Percentiles rank a stretch among this genome's conserved stretches.
These are phyloP conservation scores for Prosopocoilus inquinatus DNA, from an alignment of 2,888 invertebrate genomes.

Conservation along the genomic window DNA sequence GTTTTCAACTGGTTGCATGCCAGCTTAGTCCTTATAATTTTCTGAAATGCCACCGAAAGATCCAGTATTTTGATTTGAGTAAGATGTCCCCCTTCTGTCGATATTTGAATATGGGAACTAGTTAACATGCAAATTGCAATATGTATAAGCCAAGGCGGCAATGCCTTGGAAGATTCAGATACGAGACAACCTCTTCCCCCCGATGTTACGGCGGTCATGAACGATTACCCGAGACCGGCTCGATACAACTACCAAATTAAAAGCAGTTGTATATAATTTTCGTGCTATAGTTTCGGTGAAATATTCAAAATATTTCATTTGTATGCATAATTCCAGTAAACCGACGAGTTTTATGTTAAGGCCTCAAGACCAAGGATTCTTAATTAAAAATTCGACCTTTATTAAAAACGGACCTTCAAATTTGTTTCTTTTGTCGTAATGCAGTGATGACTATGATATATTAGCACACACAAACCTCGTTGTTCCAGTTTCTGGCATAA, in stretches of 20 bases:
- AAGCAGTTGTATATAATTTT: not conserved
- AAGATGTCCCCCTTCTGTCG: constrained; percentile 39
- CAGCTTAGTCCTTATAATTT: not conserved
- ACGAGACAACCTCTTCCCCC: constrained; percentile 4
- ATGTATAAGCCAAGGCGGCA: constrained; percentile 41
- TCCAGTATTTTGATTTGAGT: constrained; percentile 4
- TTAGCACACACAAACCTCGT: too few species aligned
- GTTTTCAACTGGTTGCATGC: too few species aligned
- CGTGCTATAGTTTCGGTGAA: too few species aligned
- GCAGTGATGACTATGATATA: too few species aligned
- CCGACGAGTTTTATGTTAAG: too few species aligned
- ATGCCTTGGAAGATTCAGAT: constrained; percentile 32
- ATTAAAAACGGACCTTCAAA: too few species aligned
- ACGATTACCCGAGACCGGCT: not conserved
- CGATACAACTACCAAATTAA: constrained; percentile 7
- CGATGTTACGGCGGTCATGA: constrained; percentile 1
- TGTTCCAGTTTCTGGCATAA: too few species aligned
- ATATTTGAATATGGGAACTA: constrained; percentile 51
- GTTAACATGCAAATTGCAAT: constrained; percentile 52
- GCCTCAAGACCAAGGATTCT: too few species aligned
- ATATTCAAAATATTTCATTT: too few species aligned
- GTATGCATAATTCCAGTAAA: too few species aligned
- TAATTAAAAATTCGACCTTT: too few species aligned
- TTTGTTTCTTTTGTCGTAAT: too few species aligned
- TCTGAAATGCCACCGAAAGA: constrained; percentile 1